These are phyloP conservation scores for Pseudorasbora parva DNA, from an alignment of 2,113 vertebrate genomes.

Conservation along the genomic window DNA sequence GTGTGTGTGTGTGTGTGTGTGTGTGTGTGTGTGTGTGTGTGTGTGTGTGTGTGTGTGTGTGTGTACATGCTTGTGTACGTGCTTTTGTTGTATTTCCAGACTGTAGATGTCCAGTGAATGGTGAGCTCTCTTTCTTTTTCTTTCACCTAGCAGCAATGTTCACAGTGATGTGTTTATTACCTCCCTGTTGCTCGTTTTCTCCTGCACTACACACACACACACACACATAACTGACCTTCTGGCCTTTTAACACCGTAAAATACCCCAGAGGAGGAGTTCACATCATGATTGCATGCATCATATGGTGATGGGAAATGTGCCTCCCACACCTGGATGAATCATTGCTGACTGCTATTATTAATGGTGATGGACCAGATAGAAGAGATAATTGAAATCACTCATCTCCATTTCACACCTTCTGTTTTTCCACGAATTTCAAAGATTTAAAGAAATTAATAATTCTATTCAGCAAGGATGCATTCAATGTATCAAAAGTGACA, in stretches of 20 bases:
- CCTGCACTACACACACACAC: conserved; percentile 14
- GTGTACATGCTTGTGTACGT: too few species aligned
- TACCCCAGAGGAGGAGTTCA: conserved; percentile 13
- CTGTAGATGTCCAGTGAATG: not conserved
- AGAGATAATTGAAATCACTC: not conserved
- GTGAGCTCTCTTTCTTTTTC: conserved; percentile 34
- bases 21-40: too few species aligned
- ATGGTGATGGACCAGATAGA: not conserved
- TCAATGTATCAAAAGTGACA: too few species aligned
- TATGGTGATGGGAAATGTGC: conserved; percentile 3
- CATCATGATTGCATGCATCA: conserved; percentile 3
- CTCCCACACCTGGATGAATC: conserved; percentile 6
- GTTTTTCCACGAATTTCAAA: not conserved
- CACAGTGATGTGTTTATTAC: conserved; percentile 35
- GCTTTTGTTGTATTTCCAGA: conserved; percentile 20
- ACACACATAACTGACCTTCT: conserved; percentile 5
- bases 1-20: conserved; percentile 36
- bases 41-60: not conserved
- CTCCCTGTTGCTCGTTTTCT: not conserved
- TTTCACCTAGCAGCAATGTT: conserved; percentile 43
- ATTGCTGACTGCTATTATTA: conserved; percentile 4
- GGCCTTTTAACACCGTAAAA: not conserved
- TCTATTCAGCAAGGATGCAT: too few species aligned
- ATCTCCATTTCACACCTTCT: not conserved
- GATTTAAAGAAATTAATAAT: not conserved